A percentile compares a stretch with the other conserved stretches of the same genome.
Conservation (phyloP, 2,888 invertebrate genomes). For the Acanthacorydalis orientalis region DNA sequence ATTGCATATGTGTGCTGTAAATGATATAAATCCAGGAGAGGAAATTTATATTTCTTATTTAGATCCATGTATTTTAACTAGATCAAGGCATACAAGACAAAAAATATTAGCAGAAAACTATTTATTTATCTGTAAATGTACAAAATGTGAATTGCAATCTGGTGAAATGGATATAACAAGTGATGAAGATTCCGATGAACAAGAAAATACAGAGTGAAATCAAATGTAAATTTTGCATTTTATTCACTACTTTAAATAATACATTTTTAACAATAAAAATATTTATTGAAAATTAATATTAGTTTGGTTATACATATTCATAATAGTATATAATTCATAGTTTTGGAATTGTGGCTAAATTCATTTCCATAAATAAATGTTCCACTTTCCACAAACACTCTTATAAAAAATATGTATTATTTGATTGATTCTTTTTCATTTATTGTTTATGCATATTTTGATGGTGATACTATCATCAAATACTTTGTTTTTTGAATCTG, state of each 20-base stretch:
- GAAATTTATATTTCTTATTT: constrained; percentile 86
- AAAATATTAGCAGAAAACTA: constrained; percentile 66
- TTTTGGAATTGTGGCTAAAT: no score
- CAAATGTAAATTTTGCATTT: background rate
- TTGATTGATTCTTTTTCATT: no score
- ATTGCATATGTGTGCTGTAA: constrained; percentile 52
- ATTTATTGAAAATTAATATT: no score
- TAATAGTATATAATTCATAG: no score
- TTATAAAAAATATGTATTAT: no score
- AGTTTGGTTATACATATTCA: no score
- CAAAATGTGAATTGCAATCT: constrained; percentile 54
- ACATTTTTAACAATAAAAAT: background rate
- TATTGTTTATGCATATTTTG: no score
- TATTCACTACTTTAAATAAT: background rate
- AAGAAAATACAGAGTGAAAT: constrained; percentile 21
- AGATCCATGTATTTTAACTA: constrained; percentile 62
- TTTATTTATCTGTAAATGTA: constrained; percentile 66
- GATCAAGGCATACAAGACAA: constrained; percentile 76
- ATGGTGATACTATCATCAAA: no score
- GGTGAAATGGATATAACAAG: constrained; percentile 68
- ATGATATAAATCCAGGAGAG: constrained; percentile 59
- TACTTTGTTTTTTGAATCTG: no score
- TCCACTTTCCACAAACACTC: no score
- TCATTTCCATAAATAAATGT: no score
- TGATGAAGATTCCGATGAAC: constrained; percentile 52